These are phyloP conservation scores for Hirundichthys speculiger DNA, from an alignment of 2,113 vertebrate species.

Conservation along the genomic window DNA sequence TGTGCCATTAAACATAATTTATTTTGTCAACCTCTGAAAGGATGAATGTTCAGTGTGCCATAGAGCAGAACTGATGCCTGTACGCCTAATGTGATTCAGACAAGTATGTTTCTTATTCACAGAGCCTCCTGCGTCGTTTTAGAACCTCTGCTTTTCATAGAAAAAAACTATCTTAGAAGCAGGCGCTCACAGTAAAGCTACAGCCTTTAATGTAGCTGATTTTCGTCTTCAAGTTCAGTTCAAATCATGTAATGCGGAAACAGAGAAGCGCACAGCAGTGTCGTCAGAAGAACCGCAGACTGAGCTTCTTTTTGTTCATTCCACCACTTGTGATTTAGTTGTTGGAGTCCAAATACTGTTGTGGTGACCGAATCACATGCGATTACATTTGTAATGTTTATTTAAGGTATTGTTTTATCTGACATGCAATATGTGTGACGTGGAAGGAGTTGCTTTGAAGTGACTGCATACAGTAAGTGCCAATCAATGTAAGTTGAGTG, in stretches of 20 bases:
- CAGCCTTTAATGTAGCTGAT: no score
- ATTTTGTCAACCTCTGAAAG: conserved; percentile 28
- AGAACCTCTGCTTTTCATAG: conserved; percentile 18
- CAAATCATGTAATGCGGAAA: conserved; percentile 13
- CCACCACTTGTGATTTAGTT: no score
- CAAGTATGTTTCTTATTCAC: conserved; percentile 3
- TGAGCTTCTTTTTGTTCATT: conserved; percentile 3
- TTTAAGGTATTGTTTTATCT: conserved; percentile 51
- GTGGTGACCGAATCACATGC: conserved; percentile 21
- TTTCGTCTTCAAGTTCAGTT: neutral
- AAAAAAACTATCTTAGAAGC: no score
- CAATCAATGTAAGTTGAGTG: conserved; percentile 31
- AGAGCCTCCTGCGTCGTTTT: conserved; percentile 18
- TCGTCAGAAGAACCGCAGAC: neutral
- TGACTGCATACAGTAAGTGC: conserved; percentile 47
- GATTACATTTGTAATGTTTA: conserved; percentile 33
- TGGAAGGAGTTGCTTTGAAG: conserved; percentile 37
- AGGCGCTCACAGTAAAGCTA: conserved; percentile 1
- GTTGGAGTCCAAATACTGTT: conserved; percentile 26
- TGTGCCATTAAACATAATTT: conserved; percentile 58
- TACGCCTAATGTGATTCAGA: conserved; percentile 15
- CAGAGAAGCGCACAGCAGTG: conserved; percentile 25
- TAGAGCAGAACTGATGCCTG: conserved; percentile 30
- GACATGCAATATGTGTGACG: conserved; percentile 59
- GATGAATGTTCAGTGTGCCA: conserved; percentile 63